Evolutionary conservation across 2,888 invertebrate genomes (phyloP).

Genomic region (Drosophila villosipedis): DNA sequence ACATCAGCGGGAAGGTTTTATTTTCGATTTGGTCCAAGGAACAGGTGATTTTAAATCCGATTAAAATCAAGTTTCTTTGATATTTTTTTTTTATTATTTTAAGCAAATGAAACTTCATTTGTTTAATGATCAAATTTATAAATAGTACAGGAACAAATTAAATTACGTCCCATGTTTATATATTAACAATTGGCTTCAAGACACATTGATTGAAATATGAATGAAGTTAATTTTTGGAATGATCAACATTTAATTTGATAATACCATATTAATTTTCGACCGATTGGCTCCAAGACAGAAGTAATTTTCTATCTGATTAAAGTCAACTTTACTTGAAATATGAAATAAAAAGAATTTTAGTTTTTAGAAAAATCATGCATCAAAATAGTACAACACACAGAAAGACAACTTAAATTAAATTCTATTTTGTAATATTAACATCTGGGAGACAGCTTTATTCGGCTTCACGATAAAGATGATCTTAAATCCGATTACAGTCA

Average conservation of each 20-base stretch:
- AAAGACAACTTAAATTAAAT: not conserved
- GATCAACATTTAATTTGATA: not conserved
- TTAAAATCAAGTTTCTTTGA: not conserved
- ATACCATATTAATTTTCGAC: not conserved
- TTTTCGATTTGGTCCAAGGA: not conserved
- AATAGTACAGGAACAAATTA: not conserved
- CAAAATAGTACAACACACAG: not conserved
- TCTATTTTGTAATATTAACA: not conserved
- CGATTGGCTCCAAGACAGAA: not conserved
- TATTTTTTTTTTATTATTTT: not conserved
- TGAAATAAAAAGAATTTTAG: not conserved
- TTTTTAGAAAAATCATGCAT: not conserved
- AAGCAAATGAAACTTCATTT: not conserved
- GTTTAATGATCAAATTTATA: too few relatives aligned
- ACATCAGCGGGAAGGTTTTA: not conserved
- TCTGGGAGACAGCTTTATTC: rapidly evolving
- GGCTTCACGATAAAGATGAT: not conserved
- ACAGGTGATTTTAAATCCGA: conserved; percentile 22
- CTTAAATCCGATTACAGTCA: conserved; percentile 11
- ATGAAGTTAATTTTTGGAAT: not conserved
- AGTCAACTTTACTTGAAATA: not conserved
- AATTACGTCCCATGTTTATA: not conserved
- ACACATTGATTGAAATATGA: not conserved
- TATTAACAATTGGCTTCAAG: not conserved
- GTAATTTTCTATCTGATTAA: not conserved